These are phyloP conservation scores for Sardina pilchardus DNA, from an alignment of 2,113 vertebrate genomes.

Conservation along the genomic window DNA sequence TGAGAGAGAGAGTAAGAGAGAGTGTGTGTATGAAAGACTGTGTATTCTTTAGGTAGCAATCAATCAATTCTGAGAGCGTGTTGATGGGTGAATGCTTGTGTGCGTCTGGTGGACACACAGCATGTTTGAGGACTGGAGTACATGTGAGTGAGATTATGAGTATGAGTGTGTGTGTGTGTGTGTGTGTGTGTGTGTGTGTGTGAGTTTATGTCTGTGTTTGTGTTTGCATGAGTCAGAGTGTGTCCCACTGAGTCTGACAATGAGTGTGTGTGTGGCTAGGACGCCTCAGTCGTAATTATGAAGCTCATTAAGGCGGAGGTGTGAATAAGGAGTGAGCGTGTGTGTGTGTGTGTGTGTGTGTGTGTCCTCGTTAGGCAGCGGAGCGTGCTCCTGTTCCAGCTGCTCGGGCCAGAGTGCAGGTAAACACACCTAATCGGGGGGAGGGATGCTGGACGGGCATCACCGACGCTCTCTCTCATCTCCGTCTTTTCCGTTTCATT, in stretches of 20 bases:
- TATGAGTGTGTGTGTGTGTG: background rate
- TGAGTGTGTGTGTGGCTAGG: background rate
- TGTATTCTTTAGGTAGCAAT: background rate
- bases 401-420: conserved; percentile 29
- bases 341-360: conserved; percentile 3
- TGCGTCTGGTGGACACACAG: background rate
- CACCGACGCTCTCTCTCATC: background rate
- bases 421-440: conserved; percentile 39
- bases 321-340: background rate
- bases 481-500: background rate
- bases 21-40: background rate
- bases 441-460: background rate
- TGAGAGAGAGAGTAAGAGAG: background rate
- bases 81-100: background rate
- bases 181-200: background rate
- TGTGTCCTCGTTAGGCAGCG: background rate
- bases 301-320: background rate
- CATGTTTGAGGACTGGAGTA: background rate
- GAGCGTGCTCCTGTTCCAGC: conserved; percentile 8
- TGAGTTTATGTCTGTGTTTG: background rate
- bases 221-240: background rate
- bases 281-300: background rate
- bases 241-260: background rate
- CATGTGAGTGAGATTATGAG: background rate
- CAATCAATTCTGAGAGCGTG: background rate